Base-by-base conservation (phyloP, 2,888 invertebrate genomes). In the Lasioglossum lativentre region DNA sequence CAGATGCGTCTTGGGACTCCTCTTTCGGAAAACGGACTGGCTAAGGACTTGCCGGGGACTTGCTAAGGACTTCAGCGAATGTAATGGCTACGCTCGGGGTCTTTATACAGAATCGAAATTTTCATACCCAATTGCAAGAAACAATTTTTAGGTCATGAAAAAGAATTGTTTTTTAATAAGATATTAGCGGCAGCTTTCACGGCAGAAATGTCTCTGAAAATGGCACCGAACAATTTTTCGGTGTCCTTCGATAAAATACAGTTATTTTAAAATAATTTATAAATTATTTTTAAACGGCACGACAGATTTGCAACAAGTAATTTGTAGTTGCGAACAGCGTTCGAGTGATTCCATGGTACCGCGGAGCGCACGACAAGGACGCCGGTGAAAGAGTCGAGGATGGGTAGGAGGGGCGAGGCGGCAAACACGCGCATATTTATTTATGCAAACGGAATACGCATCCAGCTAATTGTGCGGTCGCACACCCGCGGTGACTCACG, bases 381-480 rank as follows among this genome's bases (percentile, higher is more conserved):
- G 27, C n/a, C 72, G 63, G 75, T 74, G 12, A 16, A 66, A 66
- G 19, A 30, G 27, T 59, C 14, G 66, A 19, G 66, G 66, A 19
- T 4, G 19, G 38, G 14, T 16, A 56, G 40, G 59, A 66, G 42
- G 45, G 75, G 68, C 27, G 63, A 63, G 76, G 84, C 79, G 74
- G 87, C 87, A 86, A 89, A 91, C 90, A 86, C 85, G 85, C 89
- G 89, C 87, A 89, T 90, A 91, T 93, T 92, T 92, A 92, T 93
- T 94, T 93, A 93, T 93, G 92, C 91, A 92, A 93, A 91, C 90
- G 88, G 89, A 92, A 92, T 93, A 92, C 91, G 90, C 82, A 90
- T 91, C 86, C 89, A 90, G 91, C 93, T 93, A 93, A 93, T 93
- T 94, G 92, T 93, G 88, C 91, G 86, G 80, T 85, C 89, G 92